Evolutionary conservation across 2,888 invertebrate species (phyloP).

Genomic region (Apamea sordens): DNA sequence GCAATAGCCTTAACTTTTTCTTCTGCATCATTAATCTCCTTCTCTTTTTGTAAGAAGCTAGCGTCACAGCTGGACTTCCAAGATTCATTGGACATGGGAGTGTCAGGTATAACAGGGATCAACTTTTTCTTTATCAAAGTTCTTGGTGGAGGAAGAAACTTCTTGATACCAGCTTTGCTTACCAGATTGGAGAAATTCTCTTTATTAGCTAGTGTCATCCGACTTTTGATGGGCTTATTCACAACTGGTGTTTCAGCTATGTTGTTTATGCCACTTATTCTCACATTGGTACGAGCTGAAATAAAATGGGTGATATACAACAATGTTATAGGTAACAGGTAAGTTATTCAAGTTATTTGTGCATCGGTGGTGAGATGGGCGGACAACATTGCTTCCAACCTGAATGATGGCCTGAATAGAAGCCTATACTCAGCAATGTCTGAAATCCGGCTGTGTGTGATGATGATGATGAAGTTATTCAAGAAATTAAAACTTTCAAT

Average conservation of each 20-base stretch:
- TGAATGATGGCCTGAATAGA: no score
- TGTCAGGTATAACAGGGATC: conserved; percentile 71
- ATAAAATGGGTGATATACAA: not conserved
- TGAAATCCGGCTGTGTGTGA: not conserved
- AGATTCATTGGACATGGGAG: conserved; percentile 80
- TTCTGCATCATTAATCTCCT: conserved; percentile 80
- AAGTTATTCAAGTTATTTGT: not conserved
- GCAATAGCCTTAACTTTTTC: conserved; percentile 71
- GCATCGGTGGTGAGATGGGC: not conserved
- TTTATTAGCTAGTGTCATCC: conserved; percentile 77
- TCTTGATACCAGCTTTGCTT: conserved; percentile 22
- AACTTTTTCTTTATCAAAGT: conserved; percentile 28
- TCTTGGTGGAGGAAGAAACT: conserved; percentile 32
- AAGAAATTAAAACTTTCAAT: not conserved
- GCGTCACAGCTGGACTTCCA: conserved; percentile 83
- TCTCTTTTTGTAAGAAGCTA: conserved; percentile 84
- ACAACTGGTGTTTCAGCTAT: conserved; percentile 81
- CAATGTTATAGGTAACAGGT: not conserved
- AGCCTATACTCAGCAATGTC: no score
- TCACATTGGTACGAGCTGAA: conserved; percentile 73
- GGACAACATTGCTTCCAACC: not conserved
- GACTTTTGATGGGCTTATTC: conserved; percentile 69
- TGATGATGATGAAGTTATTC: not conserved
- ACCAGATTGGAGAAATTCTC: conserved; percentile 73
- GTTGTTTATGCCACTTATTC: conserved; percentile 83